Base-by-base conservation (phyloP, 2,888 invertebrate genomes). In the Auanema freiburgensis region DNA sequence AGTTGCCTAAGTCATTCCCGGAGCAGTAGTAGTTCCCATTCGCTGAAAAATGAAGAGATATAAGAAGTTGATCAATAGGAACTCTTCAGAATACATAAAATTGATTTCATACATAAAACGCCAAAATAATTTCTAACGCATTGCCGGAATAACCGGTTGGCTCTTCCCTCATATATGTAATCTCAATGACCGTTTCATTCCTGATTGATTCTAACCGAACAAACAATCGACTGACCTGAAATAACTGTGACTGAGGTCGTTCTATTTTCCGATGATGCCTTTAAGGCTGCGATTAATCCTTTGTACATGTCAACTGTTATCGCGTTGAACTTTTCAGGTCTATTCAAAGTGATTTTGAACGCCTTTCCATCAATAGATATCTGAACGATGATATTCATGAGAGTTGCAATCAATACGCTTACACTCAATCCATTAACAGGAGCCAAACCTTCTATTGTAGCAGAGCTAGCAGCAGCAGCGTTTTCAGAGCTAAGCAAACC, bases 21-120 rank as follows among this genome's bases (percentile, higher is more conserved):
- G 92, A 91, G 77, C 90, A 90, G 83, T 89, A 94, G 84, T 89
- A 92, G 69, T 90, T 89, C 11, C 92, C 92, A 51, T 87, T 86
- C 1, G 65, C 77, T 69, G 62, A 11, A 65, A 46, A n/a, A 57
- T 0, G 6, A n/a, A 33, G 5, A 53, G 14, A 23, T 46, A 46
- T 57, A 10, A 46, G 21, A 16, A 52, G 12, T 50, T 12, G 51
- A 1, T 11, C 12, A 21, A 18, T 50, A 14, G 25, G 33, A 24
- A n/a, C n/a, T 43, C 14, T 43, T n/a, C 14, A 11, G 43, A 46
- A 16, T 46, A 18, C 46, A 18, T 21, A 46, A 46, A 46, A 3
- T 46, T 18, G 46, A 10, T 46, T 18, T 46, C 10, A 46, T 18
- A 10, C 10, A 6, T 3, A 16, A 16, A 46, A 46, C 16, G 21